phyloP scores from a whole-genome alignment of 1,140 invertebrate genomes.

The Penaeus vannamei region DNA sequence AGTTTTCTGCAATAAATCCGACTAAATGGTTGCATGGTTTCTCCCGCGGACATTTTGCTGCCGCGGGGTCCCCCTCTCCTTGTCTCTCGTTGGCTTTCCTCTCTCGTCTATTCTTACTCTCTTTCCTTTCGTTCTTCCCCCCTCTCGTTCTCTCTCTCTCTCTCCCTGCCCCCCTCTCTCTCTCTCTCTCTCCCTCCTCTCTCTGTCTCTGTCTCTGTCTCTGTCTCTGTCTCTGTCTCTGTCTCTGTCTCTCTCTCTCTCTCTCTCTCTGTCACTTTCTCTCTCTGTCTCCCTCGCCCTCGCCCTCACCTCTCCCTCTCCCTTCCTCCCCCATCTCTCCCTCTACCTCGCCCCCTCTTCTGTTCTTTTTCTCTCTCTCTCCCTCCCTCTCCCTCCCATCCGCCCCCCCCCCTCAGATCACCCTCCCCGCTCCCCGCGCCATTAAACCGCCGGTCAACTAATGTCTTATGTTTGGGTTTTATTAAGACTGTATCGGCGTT shows the following conservation, averaged over 20 bases:
- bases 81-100: too few species aligned
- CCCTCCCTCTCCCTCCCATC: not conserved
- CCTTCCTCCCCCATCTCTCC: not conserved
- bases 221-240: conserved; percentile 34
- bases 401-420: not conserved
- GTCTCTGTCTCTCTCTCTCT: conserved; percentile 22
- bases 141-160: not conserved
- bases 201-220: not conserved
- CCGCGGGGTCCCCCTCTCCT: not conserved
- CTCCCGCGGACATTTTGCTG: conserved; percentile 1
- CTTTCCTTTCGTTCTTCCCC: not conserved
- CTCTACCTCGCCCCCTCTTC: not conserved
- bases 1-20: too few species aligned
- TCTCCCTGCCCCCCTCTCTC: too few species aligned
- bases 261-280: conserved; percentile 32
- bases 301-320: conserved; percentile 2
- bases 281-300: not conserved
- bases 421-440: too few species aligned
- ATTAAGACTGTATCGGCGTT: too few species aligned
- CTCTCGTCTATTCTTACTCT: too few species aligned
- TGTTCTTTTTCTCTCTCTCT: not conserved
- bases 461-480: too few species aligned
- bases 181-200: too few species aligned
- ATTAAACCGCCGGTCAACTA: too few species aligned
- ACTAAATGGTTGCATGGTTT: conserved; percentile 11